A percentile compares a stretch with the other conserved stretches of the same genome.
Conservation (phyloP, 2,113 vertebrate species). For the Platichthys flesus region DNA sequence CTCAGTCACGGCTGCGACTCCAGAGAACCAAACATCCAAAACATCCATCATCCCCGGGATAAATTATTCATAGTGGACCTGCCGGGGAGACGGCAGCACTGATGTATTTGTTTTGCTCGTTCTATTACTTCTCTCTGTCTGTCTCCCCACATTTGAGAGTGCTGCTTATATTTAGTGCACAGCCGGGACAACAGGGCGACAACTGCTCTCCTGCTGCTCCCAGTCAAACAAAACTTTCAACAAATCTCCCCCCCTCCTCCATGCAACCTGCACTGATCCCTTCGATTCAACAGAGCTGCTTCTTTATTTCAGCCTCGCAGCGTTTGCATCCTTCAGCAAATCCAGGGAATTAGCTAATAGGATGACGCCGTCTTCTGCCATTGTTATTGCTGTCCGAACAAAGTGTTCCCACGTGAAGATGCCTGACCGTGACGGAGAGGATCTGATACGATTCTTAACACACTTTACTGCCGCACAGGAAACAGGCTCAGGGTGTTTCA, state of each 20-base stretch:
- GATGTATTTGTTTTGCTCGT: constrained; percentile 73
- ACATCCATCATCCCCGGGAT: constrained; percentile 67
- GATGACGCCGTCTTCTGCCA: background rate
- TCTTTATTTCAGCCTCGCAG: constrained; percentile 18
- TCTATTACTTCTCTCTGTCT: constrained; percentile 62
- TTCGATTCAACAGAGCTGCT: constrained; percentile 5
- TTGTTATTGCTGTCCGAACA: background rate
- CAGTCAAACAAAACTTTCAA: constrained; percentile 54
- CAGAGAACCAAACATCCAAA: constrained; percentile 43
- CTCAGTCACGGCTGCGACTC: constrained; percentile 63
- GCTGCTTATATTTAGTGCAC: constrained; percentile 63
- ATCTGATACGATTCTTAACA: background rate
- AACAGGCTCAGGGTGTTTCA: constrained; percentile 20
- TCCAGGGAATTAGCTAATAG: background rate
- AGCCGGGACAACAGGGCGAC: constrained; percentile 55
- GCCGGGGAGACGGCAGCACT: constrained; percentile 65
- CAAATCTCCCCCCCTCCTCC: background rate
- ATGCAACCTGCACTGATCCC: constrained; percentile 28
- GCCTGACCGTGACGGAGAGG: too few relatives aligned
- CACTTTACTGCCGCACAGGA: background rate
- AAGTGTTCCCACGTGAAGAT: background rate
- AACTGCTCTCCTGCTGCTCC: constrained; percentile 51
- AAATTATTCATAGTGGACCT: constrained; percentile 75
- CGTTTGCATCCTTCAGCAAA: background rate
- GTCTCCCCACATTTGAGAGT: constrained; percentile 50